Conservation (phyloP, 2,888 invertebrate species). For the Gari tellinella region DNA sequence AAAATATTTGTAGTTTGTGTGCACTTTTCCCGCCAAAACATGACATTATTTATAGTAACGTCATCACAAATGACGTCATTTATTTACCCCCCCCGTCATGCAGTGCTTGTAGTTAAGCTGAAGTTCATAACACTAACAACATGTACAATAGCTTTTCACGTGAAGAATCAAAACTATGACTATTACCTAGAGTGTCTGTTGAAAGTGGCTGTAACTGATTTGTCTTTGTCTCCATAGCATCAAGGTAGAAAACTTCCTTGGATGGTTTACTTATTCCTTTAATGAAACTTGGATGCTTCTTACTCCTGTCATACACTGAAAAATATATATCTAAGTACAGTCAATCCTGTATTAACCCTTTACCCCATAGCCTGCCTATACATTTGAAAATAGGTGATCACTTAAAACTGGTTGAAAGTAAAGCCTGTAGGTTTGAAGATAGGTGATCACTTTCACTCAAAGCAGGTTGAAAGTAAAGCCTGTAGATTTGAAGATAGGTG, state of each 20-base stretch:
- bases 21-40: too few species aligned
- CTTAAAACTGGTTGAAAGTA: background rate
- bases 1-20: too few species aligned
- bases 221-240: conserved; percentile 1
- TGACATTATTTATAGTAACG: too few species aligned
- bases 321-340: background rate
- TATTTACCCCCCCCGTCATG: too few species aligned
- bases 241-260: background rate
- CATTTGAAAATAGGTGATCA: background rate
- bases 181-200: background rate
- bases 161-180: too few species aligned
- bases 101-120: too few species aligned
- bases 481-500: too few species aligned
- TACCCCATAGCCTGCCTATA: background rate
- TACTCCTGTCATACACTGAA: background rate
- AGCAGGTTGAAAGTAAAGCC: too few species aligned
- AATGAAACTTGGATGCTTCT: conserved; percentile 3
- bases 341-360: background rate
- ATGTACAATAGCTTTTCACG: too few species aligned
- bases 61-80: too few species aligned
- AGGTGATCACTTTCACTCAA: background rate
- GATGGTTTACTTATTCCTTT: background rate
- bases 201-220: background rate
- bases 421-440: background rate
- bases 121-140: too few species aligned